Evolutionary conservation across 2,797 vertebrate species (phyloP), one percentile per base, ranked within the genome.

Genomic region (Podargus strigoides): DNA sequence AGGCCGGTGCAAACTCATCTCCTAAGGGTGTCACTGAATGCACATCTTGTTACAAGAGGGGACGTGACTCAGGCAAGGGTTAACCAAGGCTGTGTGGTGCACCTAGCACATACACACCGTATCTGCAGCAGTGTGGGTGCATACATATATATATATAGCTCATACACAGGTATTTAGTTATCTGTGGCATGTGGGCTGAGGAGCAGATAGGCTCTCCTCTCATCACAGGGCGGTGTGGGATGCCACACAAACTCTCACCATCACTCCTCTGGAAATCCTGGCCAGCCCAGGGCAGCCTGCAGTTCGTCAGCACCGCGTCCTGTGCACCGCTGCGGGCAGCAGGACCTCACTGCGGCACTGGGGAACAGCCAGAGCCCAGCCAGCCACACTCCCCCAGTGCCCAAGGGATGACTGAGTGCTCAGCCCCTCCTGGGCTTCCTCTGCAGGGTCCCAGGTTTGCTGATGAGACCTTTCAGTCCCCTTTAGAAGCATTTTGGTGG

Each of bases 251-350:
- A 87, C 93, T 94, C 89, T 74, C 85, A 83, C 73, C 89, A 7
- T 94, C 32, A 11, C 74, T 80, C 66, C 89, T 49, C 72, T 60
- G 76, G 77, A 89, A 89, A 77, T 81, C 49, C 93, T 94, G 95
- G 93, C 85, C 60, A 85, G 72, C 47, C 67, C 14, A 0, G n/a
- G 55, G 64, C 24, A 80, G 58, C 50, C 90, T 92, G 95, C 85
- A 89, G 78, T 86, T 15, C 5, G 82, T 96, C 95, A 93, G 76
- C 32, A 18, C 74, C 7, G 3, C 19, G 44, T 41, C 23, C 79
- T 62, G 46, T 34, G 67, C 41, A 8, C 64, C 27, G 4, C 80
- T 47, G 49, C 34, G 7, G 56, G 78, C 75, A 58, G 37, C 8
- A 3, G 66, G 63, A 68, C 49, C n/a, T 56, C 50, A 60, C 77